Base-by-base conservation (phyloP, 2,888 invertebrate species). In the Scrobipalpa costella region DNA sequence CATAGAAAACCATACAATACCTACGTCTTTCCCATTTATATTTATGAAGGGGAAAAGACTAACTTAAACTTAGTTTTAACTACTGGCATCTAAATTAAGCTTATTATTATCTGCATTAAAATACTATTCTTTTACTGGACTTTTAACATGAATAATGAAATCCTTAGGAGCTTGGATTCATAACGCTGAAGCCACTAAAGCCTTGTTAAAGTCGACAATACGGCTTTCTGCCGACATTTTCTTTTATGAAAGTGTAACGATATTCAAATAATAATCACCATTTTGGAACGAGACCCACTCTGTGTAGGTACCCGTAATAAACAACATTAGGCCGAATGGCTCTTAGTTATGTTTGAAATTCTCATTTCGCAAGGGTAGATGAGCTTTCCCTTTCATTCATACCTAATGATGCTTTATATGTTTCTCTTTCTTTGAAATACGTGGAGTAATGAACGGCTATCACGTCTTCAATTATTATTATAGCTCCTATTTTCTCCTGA, bases 261-360 rank as follows among this genome's bases (percentile, higher is more conserved):
- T 65, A 63, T 66, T 58, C 57, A 61, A 66, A 61, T 64, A 67
- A 66, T 69, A 52, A 52, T 21, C 27, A 11, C n/a, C 34, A 67
- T 68, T 67, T 63, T 36, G 57, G 66, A 63, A 59, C 65, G 64
- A 66, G 65, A 67, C 64, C 68, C 68, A 65, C 62, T 67, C 61
- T 61, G 40, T 64, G 66, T 61, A 61, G 50, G 68, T 68, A 70
- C n/a, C n/a, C n/a, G n/a, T n/a, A n/a, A n/a, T 69, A 68, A 69
- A 71, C 63, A 68, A 66, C 69, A 67, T 70, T 67, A 64, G 66
- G 63, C 67, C 62, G 66, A 68, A 68, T 64, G 71, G 67, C 62
- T 63, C 52, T 65, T 58, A 65, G 64, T 64, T 59, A 59, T 68
- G 58, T 67, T 72, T 70, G 66, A 68, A 64, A 63, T 66, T 67